Evolutionary conservation across 2,888 invertebrate genomes (phyloP).

Genomic region (Tridacna crocea): DNA sequence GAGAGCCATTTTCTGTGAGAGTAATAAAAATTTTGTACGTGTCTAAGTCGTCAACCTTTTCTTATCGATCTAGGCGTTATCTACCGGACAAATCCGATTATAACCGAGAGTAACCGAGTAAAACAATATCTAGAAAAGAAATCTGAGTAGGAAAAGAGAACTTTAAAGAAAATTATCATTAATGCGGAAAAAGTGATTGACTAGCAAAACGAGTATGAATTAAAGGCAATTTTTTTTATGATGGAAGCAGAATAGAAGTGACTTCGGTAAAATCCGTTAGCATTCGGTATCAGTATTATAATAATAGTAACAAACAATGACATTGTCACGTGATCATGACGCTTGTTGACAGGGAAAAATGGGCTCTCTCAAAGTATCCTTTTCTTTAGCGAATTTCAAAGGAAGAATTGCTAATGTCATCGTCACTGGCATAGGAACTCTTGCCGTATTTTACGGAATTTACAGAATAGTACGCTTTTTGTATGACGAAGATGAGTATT

Average conservation of each 20-base stretch:
- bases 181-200: too few relatives aligned
- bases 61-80: background rate
- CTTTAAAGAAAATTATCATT: background rate
- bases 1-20: slow-evolving; percentile 38
- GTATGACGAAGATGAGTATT: slow-evolving; percentile 34
- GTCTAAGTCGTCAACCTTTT: too few relatives aligned
- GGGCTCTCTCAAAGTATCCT: slow-evolving; percentile 1
- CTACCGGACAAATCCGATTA: background rate
- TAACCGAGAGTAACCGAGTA: background rate
- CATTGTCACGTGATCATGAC: slow-evolving; percentile 30
- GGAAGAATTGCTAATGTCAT: slow-evolving; percentile 15
- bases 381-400: background rate
- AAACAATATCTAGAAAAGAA: background rate
- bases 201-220: too few relatives aligned
- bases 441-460: slow-evolving; percentile 28
- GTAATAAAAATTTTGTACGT: background rate
- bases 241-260: too few relatives aligned
- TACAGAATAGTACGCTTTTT: slow-evolving; percentile 26
- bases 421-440: slow-evolving; percentile 29
- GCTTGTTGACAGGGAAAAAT: slow-evolving; percentile 16
- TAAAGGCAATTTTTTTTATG: too few relatives aligned
- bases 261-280: background rate
- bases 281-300: background rate
- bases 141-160: background rate
- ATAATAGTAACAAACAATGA: slow-evolving; percentile 37